These are phyloP conservation scores for Tamias sibiricus DNA, from an alignment of 2,113 vertebrate species.

Conservation along the genomic window DNA sequence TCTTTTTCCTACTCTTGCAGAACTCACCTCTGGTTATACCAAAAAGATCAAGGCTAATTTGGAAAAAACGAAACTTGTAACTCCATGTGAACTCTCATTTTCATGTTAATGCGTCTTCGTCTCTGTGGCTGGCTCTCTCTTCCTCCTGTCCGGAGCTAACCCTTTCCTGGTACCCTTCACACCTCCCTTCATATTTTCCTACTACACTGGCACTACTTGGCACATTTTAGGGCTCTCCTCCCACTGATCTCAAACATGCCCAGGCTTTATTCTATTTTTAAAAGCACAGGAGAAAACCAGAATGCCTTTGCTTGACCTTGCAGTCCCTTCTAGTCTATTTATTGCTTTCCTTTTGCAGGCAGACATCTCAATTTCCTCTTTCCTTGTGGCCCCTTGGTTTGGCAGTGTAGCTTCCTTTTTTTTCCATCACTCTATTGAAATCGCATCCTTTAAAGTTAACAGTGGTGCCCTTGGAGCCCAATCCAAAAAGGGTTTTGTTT, in stretches of 20 bases:
- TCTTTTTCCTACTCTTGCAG: background rate
- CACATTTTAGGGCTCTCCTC: background rate
- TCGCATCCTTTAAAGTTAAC: background rate
- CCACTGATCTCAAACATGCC: background rate
- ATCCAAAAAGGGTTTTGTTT: background rate
- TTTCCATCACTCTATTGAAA: background rate
- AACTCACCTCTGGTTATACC: background rate
- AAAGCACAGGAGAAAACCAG: background rate
- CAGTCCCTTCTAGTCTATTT: background rate
- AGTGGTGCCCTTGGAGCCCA: background rate
- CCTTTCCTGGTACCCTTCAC: fast-evolving
- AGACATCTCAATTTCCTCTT: conserved; percentile 14
- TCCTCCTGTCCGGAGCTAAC: background rate
- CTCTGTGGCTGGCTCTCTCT: background rate
- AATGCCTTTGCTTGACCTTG: conserved; percentile 22
- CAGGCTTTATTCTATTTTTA: background rate
- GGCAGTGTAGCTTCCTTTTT: background rate
- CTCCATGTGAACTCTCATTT: background rate
- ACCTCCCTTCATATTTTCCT: background rate
- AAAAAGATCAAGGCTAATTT: background rate
- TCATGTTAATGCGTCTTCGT: background rate
- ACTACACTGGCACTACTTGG: no score
- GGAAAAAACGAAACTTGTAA: background rate
- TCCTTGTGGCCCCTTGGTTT: background rate
- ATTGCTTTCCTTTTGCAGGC: background rate